Evolutionary conservation across 2,888 invertebrate species (phyloP).

Genomic region (Sphecodes monilicornis): DNA sequence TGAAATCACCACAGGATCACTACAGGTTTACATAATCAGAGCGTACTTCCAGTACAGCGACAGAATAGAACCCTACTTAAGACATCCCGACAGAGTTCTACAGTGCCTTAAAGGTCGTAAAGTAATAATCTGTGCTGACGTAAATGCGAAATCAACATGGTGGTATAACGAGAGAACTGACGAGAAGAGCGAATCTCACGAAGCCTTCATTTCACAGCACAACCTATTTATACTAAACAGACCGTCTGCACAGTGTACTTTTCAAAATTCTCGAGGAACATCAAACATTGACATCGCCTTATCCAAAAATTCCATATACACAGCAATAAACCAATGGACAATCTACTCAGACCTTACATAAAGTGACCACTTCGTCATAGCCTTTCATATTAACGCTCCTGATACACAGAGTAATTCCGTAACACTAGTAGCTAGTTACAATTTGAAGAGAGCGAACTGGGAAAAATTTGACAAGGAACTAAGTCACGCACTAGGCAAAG

Average conservation of each 20-base stretch:
- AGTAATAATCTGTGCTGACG: neutral
- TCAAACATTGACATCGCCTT: too few relatives aligned
- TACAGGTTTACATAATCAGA: too few relatives aligned
- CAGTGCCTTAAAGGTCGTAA: neutral
- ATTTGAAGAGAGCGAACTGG: neutral
- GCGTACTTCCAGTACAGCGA: conserved; percentile 7
- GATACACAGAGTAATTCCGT: too few relatives aligned
- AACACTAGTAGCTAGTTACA: too few relatives aligned
- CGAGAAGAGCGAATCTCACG: neutral
- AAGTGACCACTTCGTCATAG: too few relatives aligned
- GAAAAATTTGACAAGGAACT: neutral
- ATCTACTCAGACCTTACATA: too few relatives aligned
- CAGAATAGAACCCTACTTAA: neutral
- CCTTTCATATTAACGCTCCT: too few relatives aligned
- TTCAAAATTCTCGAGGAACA: too few relatives aligned
- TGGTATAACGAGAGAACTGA: neutral
- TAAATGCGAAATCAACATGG: conserved; percentile 1
- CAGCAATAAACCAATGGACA: too few relatives aligned
- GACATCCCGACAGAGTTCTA: neutral
- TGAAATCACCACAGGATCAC: neutral
- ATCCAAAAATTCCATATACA: too few relatives aligned
- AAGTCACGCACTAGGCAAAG: too few relatives aligned
- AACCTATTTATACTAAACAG: neutral
- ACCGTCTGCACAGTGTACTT: too few relatives aligned
- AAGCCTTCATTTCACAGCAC: neutral